Conservation (phyloP, 2,113 vertebrate species). For the Chaetura pelagica region DNA sequence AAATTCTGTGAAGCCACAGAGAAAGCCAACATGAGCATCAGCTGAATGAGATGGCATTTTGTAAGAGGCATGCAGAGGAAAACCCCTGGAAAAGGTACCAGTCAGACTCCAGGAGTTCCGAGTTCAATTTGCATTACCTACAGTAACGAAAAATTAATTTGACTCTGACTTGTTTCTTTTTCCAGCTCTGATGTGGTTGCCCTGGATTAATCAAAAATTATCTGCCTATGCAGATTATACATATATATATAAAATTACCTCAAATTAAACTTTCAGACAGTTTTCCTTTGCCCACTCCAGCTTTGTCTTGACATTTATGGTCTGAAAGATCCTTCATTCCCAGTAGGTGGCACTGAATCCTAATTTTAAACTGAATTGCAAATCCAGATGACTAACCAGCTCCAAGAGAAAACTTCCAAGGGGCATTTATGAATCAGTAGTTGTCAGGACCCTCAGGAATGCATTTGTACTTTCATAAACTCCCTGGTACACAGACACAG, state of each 20-base stretch:
- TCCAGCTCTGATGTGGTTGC: not conserved
- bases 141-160: not conserved
- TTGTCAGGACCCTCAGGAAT: not conserved
- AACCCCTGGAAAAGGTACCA: not conserved
- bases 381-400: not conserved
- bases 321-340: not conserved
- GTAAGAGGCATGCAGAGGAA: not conserved
- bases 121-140: not conserved
- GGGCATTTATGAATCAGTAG: not conserved
- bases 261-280: not conserved
- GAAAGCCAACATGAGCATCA: too few relatives aligned
- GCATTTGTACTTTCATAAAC: not conserved
- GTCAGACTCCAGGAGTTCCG: not conserved
- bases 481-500: not conserved
- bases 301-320: not conserved
- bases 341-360: not conserved
- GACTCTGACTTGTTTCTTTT: not conserved
- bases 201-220: not conserved
- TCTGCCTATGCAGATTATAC: not conserved
- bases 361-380: constrained; percentile 2
- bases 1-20: not conserved
- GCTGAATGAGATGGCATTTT: not conserved
- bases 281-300: not conserved
- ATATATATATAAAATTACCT: too few relatives aligned
- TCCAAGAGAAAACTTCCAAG: not conserved